These are phyloP conservation scores for Megaceryle torquata DNA, from an alignment of 2,113 vertebrate species.

Conservation along the genomic window DNA sequence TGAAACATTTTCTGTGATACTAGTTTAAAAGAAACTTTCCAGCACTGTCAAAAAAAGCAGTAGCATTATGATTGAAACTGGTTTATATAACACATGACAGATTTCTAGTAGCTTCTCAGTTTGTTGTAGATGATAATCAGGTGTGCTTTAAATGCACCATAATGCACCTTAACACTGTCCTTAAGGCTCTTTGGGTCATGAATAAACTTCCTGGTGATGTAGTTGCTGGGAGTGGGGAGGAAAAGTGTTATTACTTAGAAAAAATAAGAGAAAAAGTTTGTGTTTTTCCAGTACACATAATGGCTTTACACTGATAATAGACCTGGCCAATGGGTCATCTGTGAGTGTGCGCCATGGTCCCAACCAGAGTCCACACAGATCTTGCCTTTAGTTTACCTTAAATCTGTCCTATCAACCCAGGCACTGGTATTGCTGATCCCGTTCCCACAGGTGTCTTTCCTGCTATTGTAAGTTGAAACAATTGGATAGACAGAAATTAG, in stretches of 20 bases:
- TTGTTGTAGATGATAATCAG: neutral
- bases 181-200: neutral
- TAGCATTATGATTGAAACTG: neutral
- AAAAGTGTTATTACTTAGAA: neutral
- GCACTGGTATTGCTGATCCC: neutral
- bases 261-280: neutral
- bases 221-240: neutral
- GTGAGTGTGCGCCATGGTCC: neutral
- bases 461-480: neutral
- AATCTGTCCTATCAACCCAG: neutral
- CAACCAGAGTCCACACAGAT: neutral
- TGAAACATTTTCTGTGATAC: neutral
- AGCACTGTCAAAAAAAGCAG: neutral
- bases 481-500: neutral
- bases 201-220: neutral
- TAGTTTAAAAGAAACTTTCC: neutral
- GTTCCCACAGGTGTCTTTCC: neutral
- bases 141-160: neutral
- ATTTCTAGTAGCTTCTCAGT: neutral
- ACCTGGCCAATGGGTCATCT: neutral
- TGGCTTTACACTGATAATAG: neutral
- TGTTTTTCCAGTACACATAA: neutral
- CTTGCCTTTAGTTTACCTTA: neutral
- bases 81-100: neutral
- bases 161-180: neutral